A percentile compares a stretch with the other conserved stretches of the same genome.
Conservation (phyloP, 2,888 invertebrate species). For the Agrochola litura region DNA sequence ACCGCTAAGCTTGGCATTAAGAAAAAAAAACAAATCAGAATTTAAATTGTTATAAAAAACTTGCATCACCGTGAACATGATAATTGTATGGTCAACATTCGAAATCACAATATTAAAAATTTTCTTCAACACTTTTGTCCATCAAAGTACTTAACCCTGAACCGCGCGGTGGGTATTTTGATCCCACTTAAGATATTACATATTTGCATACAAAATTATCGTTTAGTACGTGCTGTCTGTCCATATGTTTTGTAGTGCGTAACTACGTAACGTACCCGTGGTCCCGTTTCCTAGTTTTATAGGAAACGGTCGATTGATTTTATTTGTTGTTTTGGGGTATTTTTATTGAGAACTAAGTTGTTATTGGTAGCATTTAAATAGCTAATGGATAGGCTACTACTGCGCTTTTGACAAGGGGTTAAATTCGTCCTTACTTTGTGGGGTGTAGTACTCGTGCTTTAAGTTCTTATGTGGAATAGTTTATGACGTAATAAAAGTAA, state of each 20-base stretch:
- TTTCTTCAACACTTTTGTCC: constrained; percentile 67
- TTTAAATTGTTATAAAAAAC: neutral
- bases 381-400: constrained; percentile 36
- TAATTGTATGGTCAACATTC: no score
- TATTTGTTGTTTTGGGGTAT: constrained; percentile 64
- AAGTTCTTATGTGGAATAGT: neutral
- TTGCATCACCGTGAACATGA: neutral
- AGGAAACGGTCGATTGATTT: constrained; percentile 78
- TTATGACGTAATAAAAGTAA: constrained; percentile 12
- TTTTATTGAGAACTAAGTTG: constrained; percentile 62
- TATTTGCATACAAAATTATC: constrained; percentile 87
- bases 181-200: constrained; percentile 87
- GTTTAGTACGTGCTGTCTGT: constrained; percentile 72
- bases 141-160: constrained; percentile 72
- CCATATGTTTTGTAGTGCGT: constrained; percentile 66
- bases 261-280: constrained; percentile 72
- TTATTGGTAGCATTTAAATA: constrained; percentile 58
- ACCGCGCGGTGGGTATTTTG: constrained; percentile 76
- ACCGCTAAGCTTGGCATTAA: no score
- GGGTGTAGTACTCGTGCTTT: neutral
- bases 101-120: neutral
- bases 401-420: constrained; percentile 23
- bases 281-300: constrained; percentile 68
- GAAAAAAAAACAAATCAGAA: no score
- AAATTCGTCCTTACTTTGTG: neutral